Conservation (phyloP, 2,797 vertebrate species). For the Sparidentex hasta region DNA sequence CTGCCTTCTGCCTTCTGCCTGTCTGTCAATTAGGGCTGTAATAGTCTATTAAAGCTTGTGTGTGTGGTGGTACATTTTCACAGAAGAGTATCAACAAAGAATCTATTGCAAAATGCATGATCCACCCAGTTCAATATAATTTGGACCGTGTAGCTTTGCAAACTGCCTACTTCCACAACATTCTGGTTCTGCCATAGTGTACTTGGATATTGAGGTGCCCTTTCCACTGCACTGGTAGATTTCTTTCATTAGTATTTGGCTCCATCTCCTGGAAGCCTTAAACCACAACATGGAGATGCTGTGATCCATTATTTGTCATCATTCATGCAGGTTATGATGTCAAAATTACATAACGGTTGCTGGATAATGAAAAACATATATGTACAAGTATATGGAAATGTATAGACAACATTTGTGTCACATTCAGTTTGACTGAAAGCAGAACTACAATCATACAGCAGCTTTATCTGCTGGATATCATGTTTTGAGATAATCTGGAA, state of each 20-base stretch:
- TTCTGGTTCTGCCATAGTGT: background rate
- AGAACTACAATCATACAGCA: background rate
- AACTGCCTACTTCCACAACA: background rate
- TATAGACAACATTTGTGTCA: background rate
- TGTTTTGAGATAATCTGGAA: accelerated
- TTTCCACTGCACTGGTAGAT: background rate
- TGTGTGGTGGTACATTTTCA: background rate
- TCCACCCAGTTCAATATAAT: no score
- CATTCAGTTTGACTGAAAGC: background rate
- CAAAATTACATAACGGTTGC: background rate
- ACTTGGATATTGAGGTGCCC: accelerated
- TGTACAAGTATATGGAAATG: no score
- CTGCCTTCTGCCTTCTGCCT: constrained; percentile 32
- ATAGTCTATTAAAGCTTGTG: background rate
- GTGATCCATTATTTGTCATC: background rate
- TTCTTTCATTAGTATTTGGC: constrained; percentile 64
- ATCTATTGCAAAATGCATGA: background rate
- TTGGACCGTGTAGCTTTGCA: background rate
- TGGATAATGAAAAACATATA: background rate
- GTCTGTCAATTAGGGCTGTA: constrained; percentile 15
- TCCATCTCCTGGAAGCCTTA: constrained; percentile 69
- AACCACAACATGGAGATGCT: constrained; percentile 11
- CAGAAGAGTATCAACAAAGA: background rate
- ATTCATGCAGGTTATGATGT: background rate
- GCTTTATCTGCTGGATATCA: background rate